Percentiles rank a stretch among this genome's conserved stretches.
Conservation (phyloP, 2,113 vertebrate species). For the Alligator mississippiensis region DNA sequence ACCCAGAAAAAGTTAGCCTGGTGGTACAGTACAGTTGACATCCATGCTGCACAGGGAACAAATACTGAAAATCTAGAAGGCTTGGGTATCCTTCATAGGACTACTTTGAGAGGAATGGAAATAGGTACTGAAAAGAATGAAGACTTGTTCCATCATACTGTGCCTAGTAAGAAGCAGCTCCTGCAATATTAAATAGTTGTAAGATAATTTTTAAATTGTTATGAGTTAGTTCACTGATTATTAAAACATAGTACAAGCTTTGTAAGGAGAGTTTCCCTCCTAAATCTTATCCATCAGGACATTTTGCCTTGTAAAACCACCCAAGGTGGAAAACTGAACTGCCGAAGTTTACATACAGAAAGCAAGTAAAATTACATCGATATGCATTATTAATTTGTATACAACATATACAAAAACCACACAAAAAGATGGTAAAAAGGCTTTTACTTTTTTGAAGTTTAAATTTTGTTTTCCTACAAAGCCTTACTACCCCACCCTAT, state of each 20-base stretch:
- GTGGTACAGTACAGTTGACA: background rate
- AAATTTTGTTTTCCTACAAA: background rate
- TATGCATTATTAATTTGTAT: background rate
- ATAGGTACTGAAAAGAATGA: background rate
- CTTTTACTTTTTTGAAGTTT: background rate
- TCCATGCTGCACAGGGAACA: background rate
- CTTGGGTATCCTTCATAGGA: background rate
- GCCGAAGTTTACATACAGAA: too few relatives aligned
- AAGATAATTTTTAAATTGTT: too few relatives aligned
- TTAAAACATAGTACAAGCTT: background rate
- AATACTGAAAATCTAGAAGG: background rate
- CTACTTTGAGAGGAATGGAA: background rate
- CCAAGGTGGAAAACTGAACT: too few relatives aligned
- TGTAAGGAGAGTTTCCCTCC: background rate
- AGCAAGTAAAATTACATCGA: background rate
- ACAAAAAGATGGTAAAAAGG: background rate
- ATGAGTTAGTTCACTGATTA: too few relatives aligned
- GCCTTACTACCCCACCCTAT: background rate
- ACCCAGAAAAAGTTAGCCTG: background rate
- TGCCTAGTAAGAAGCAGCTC: background rate
- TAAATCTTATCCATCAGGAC: background rate
- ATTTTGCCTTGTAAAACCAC: background rate
- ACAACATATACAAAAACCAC: background rate
- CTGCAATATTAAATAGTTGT: too few relatives aligned
- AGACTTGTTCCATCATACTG: background rate